A percentile compares a stretch with the other conserved stretches of the same genome.
Evolutionary conservation across 2,888 invertebrate genomes (phyloP).

Genomic region (Pilophorus perplexus): DNA sequence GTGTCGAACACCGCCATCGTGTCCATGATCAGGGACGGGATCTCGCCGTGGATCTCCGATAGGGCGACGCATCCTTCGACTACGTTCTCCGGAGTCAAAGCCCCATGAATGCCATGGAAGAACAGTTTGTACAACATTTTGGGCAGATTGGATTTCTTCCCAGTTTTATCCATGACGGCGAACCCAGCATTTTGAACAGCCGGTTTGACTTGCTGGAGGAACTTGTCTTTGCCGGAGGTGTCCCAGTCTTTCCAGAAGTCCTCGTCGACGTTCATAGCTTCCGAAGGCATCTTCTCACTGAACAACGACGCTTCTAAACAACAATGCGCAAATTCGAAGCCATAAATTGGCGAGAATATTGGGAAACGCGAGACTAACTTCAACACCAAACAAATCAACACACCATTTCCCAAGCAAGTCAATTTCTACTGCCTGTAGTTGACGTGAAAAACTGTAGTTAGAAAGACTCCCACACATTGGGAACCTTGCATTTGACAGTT

Average conservation of each 20-base stretch:
- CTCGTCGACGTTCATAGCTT: conserved; percentile 6
- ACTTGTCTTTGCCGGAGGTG: conserved; percentile 15
- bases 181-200: conserved; percentile 6
- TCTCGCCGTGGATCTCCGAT: conserved; percentile 71
- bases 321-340: too few relatives aligned
- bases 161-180: conserved; percentile 18
- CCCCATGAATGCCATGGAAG: conserved; percentile 72
- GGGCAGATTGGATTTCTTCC: conserved; percentile 55
- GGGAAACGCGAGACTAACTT: too few relatives aligned
- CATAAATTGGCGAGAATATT: too few relatives aligned
- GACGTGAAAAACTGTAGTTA: too few relatives aligned
- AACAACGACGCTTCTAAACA: background rate
- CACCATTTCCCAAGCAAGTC: too few relatives aligned
- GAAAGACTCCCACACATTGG: too few relatives aligned
- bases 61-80: conserved; percentile 71
- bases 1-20: conserved; percentile 80
- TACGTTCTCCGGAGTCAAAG: conserved; percentile 74
- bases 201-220: conserved; percentile 28
- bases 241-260: conserved; percentile 37
- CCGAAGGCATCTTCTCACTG: conserved; percentile 28
- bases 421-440: too few relatives aligned
- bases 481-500: too few relatives aligned
- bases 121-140: conserved; percentile 77
- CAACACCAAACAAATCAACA: too few relatives aligned
- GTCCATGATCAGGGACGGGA: conserved; percentile 81